Evolutionary conservation across 2,888 invertebrate species (phyloP), one percentile per base, ranked within the genome.

Genomic region (Leptinotarsa rubiginosa): DNA sequence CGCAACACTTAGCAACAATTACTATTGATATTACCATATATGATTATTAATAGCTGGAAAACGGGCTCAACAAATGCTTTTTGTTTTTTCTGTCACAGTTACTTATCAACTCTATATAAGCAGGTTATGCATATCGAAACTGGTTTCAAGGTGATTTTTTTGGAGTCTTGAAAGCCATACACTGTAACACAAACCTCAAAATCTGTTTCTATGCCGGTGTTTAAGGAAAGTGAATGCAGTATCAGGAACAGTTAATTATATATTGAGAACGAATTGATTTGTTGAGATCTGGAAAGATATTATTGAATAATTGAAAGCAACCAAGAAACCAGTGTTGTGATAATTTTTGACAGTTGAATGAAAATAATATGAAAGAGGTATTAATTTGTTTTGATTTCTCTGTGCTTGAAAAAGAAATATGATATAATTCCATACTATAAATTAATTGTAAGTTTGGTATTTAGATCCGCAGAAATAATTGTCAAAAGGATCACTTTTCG

Each of bases 81-180:
- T 62, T 41, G 41, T 62, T 31, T 41, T 62, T 31, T 31, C 4
- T 31, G n/a, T 62, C n/a, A 62, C 62, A 25, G 62, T 62, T 62
- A n/a, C 5, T 62, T 62, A 62, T 31, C 31, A n/a, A 16, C 3
- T 12, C 31, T 5, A n/a, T 62, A 62, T 49, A 31, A 62, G 62
- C 25, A 25, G 56, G 56, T 56, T 56, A 22, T 62, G 31, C 4
- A 31, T 62, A 62, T 31, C 62, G 10, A 18, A 62, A 62, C 62
- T 18, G 41, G 62, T 62, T 62, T 62, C 62, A 62, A 62, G 41
- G 41, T 41, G 62, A 62, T 62, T 62, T 31, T 62, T 62, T 62
- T 62, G 12, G 22, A 22, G 3, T 41, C 2, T 31, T n/a, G n/a
- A 31, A 62, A 62, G 31, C 31, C 18, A n/a, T 41, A 62, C 62